Evolutionary conservation across 1,140 invertebrate species (phyloP).

Genomic region (Ptiloglossa arizonensis): DNA sequence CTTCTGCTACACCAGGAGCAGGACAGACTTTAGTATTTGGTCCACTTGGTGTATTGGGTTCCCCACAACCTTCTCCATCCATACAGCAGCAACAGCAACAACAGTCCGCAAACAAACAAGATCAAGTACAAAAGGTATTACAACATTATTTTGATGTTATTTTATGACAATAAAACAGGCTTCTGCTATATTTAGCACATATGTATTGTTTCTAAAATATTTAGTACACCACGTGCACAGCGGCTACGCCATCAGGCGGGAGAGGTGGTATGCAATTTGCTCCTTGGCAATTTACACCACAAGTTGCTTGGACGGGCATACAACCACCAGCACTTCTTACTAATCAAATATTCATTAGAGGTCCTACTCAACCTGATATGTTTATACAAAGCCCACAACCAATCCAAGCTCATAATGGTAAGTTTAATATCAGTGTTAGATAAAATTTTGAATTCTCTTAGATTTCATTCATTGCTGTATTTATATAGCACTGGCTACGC

Average conservation of each 20-base stretch:
- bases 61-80: slow-evolving; percentile 83
- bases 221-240: slow-evolving; percentile 84
- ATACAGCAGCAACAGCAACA: slow-evolving; percentile 79
- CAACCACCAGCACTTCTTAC: slow-evolving; percentile 86
- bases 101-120: slow-evolving; percentile 75
- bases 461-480: slow-evolving; percentile 15
- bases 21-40: slow-evolving; percentile 91
- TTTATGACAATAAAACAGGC: not conserved
- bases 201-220: not conserved
- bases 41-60: slow-evolving; percentile 88
- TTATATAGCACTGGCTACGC: slow-evolving; percentile 78
- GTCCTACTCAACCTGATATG: slow-evolving; percentile 90
- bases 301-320: slow-evolving; percentile 87
- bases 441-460: not conserved
- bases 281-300: slow-evolving; percentile 84
- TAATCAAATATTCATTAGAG: slow-evolving; percentile 92
- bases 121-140: slow-evolving; percentile 79
- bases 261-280: slow-evolving; percentile 83
- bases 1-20: slow-evolving; percentile 88
- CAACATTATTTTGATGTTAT: not conserved
- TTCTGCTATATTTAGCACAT: slow-evolving; percentile 41
- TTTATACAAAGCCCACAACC: slow-evolving; percentile 92
- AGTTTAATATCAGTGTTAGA: slow-evolving; percentile 74
- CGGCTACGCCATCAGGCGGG: slow-evolving; percentile 85
- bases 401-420: slow-evolving; percentile 84